These are phyloP conservation scores for Macrophya alboannulata DNA, from an alignment of 2,888 invertebrate genomes.

Conservation along the genomic window DNA sequence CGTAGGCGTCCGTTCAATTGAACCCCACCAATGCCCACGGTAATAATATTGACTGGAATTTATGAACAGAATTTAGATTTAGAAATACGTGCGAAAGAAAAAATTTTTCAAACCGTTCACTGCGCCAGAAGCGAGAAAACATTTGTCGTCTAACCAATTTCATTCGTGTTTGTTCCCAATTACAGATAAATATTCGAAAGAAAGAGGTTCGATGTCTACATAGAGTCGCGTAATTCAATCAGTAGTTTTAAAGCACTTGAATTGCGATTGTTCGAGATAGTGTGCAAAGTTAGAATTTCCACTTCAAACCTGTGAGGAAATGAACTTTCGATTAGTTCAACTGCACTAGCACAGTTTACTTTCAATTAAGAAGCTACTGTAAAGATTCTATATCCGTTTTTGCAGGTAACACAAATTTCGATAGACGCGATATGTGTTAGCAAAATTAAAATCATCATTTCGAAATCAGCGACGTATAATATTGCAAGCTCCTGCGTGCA, in stretches of 20 bases:
- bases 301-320: neutral
- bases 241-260: slow-evolving; percentile 20
- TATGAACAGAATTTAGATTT: neutral
- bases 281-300: neutral
- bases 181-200: neutral
- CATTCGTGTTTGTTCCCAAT: neutral
- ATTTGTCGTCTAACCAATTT: neutral
- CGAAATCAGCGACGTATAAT: too few relatives aligned
- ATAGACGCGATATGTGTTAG: too few relatives aligned
- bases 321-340: neutral
- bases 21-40: neutral
- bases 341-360: neutral
- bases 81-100: neutral
- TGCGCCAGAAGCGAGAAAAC: neutral
- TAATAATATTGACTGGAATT: neutral
- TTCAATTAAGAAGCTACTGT: neutral
- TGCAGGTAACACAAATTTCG: neutral
- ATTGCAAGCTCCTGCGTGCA: too few relatives aligned
- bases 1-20: neutral
- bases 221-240: slow-evolving; percentile 25
- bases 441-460: too few relatives aligned
- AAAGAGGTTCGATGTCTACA: neutral
- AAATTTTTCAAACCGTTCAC: neutral
- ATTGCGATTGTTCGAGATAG: neutral
- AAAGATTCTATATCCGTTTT: neutral